Evolutionary conservation across 2,888 invertebrate species (phyloP).

Genomic region (Tromatobia lineatoria): DNA sequence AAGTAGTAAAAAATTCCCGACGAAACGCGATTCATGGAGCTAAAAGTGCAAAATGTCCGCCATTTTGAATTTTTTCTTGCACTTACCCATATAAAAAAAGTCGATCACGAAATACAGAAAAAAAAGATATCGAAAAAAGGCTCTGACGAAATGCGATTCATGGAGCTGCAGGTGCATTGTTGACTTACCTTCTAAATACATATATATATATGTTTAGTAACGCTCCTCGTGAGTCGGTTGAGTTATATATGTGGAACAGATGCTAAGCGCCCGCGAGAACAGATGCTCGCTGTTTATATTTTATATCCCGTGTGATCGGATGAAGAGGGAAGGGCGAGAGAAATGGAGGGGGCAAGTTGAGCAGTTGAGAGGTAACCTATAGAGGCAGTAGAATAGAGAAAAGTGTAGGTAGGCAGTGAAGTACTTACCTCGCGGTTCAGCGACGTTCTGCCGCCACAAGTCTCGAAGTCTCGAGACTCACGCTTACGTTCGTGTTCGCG

Average conservation of each 20-base stretch:
- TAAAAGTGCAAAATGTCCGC: too few relatives aligned
- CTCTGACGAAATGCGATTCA: background rate
- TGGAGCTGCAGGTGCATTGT: background rate
- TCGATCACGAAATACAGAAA: too few relatives aligned
- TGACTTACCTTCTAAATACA: background rate
- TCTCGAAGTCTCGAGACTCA: conserved; percentile 31
- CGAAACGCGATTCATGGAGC: too few relatives aligned
- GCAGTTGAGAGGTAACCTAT: background rate
- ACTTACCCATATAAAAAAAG: too few relatives aligned
- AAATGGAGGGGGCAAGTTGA: conserved; percentile 1
- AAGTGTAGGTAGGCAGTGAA: background rate
- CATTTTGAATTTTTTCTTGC: too few relatives aligned
- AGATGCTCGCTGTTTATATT: conserved; percentile 60
- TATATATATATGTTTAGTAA: background rate
- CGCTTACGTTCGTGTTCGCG: conserved; percentile 42
- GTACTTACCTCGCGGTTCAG: conserved; percentile 16
- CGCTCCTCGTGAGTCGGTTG: conserved; percentile 14
- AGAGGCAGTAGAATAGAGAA: conserved; percentile 1
- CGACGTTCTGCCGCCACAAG: conserved; percentile 19
- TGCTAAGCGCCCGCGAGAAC: conserved; percentile 57
- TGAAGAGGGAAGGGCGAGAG: background rate
- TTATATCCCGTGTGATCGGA: conserved; percentile 16
- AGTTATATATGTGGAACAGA: conserved; percentile 40
- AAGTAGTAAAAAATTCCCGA: too few relatives aligned
- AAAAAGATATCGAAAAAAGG: background rate